A percentile compares a stretch with the other conserved stretches of the same genome.
Conservation (phyloP, 2,888 invertebrate species). For the Pristionchus arcanus region DNA sequence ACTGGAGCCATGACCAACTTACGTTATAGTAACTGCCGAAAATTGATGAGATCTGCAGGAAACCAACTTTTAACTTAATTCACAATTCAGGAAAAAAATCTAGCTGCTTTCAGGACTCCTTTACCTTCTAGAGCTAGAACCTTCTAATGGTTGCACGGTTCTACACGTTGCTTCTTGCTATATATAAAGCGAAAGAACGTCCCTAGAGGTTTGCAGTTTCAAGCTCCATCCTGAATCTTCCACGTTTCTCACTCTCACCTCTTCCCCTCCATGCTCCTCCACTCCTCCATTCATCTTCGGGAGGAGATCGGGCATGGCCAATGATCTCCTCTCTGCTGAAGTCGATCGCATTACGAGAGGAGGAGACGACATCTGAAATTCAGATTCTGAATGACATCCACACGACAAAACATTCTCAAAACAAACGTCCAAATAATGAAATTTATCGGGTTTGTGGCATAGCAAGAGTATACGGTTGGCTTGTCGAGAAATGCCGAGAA, state of each 20-base stretch:
- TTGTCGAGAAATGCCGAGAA: too few species aligned
- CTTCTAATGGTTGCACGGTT: too few species aligned
- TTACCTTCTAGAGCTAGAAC: background rate
- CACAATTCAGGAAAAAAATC: slow-evolving; percentile 36
- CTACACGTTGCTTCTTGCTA: background rate
- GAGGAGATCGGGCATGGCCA: slow-evolving; percentile 70
- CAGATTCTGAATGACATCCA: background rate
- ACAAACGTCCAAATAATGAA: too few species aligned
- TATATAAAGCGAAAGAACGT: background rate
- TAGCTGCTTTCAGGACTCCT: background rate
- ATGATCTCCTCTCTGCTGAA: slow-evolving; percentile 1
- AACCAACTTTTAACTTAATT: background rate
- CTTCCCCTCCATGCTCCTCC: slow-evolving; percentile 62
- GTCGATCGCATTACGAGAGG: slow-evolving; percentile 49
- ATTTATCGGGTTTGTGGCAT: too few species aligned
- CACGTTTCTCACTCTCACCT: slow-evolving; percentile 43
- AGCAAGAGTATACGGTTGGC: too few species aligned
- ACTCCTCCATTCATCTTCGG: slow-evolving; percentile 65
- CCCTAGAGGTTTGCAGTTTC: background rate
- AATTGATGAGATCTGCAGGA: slow-evolving; percentile 74
- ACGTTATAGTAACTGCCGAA: slow-evolving; percentile 78
- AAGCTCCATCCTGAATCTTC: background rate
- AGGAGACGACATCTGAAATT: slow-evolving; percentile 25
- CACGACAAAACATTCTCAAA: too few species aligned
- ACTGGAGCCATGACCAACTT: slow-evolving; percentile 62